These are phyloP conservation scores for Heteropelma amictum DNA, from an alignment of 2,888 invertebrate genomes.

Conservation along the genomic window DNA sequence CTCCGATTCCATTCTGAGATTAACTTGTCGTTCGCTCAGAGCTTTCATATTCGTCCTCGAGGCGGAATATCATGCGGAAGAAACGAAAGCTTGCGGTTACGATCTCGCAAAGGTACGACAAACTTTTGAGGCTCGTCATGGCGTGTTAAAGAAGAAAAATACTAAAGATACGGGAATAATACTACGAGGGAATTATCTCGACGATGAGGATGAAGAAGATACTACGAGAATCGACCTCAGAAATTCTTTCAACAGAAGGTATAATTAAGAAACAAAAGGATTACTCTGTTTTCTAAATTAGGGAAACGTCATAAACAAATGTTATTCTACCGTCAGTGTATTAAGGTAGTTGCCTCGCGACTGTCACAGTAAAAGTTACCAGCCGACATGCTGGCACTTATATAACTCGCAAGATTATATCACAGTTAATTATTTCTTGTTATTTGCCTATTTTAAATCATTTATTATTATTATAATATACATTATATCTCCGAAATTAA, in stretches of 20 bases:
- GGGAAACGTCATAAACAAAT: too few species aligned
- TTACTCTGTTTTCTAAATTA: too few species aligned
- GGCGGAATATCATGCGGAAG: slow-evolving; percentile 69
- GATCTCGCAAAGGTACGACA: slow-evolving; percentile 47
- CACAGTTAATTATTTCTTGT: too few species aligned
- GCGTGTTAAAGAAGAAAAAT: background rate
- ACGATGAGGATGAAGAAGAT: slow-evolving; percentile 62
- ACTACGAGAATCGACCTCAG: slow-evolving; percentile 66
- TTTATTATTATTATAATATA: too few species aligned
- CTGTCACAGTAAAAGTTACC: too few species aligned
- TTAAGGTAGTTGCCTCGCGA: too few species aligned
- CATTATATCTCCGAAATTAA: too few species aligned
- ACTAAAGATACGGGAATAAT: slow-evolving; percentile 17
- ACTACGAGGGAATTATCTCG: slow-evolving; percentile 68
- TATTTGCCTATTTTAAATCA: too few species aligned
- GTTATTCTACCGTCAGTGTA: too few species aligned
- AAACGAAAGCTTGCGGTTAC: slow-evolving; percentile 64
- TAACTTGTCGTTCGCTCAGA: slow-evolving; percentile 72
- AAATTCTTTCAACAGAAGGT: slow-evolving; percentile 72
- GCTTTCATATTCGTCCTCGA: slow-evolving; percentile 73
- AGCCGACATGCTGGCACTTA: too few species aligned
- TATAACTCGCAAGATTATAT: too few species aligned
- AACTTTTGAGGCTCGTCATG: slow-evolving; percentile 10
- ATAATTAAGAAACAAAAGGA: too few species aligned
- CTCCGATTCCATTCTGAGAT: slow-evolving; percentile 67